phyloP scores from a whole-genome alignment of 2,797 vertebrate genomes.

The Bradypodion pumilum region DNA sequence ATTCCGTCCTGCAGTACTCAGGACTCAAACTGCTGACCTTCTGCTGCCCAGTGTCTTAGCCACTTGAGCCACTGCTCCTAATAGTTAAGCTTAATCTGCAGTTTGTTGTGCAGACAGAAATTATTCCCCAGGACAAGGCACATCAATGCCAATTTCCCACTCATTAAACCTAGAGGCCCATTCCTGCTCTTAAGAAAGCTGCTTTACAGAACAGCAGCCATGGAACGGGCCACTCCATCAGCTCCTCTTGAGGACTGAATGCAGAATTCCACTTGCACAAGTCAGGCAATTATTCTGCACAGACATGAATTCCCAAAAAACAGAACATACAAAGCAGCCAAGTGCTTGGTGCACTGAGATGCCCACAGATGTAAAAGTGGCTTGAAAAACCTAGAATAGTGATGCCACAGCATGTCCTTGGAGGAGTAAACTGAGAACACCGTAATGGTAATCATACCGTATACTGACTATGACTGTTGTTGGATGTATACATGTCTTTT shows the following conservation, averaged over 20 bases:
- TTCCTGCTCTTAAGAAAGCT: neutral
- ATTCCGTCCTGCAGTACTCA: too few relatives aligned
- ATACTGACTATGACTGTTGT: too few relatives aligned
- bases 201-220: neutral
- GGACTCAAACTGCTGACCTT: too few relatives aligned
- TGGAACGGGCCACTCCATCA: neutral
- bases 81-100: too few relatives aligned
- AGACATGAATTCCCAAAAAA: neutral
- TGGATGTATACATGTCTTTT: too few relatives aligned
- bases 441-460: too few relatives aligned
- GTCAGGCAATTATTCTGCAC: neutral
- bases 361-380: neutral
- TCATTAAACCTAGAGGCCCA: neutral
- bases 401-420: neutral
- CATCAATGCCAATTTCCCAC: neutral
- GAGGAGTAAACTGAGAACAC: neutral
- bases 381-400: neutral
- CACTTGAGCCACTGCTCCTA: too few relatives aligned
- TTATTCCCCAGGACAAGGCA: neutral
- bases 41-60: too few relatives aligned
- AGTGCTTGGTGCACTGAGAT: too few relatives aligned
- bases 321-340: neutral
- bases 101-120: neutral
- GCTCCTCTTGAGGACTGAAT: constrained; percentile 9
- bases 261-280: neutral